phyloP scores from a whole-genome alignment of 2,113 vertebrate genomes.

The Holacanthus passer region DNA sequence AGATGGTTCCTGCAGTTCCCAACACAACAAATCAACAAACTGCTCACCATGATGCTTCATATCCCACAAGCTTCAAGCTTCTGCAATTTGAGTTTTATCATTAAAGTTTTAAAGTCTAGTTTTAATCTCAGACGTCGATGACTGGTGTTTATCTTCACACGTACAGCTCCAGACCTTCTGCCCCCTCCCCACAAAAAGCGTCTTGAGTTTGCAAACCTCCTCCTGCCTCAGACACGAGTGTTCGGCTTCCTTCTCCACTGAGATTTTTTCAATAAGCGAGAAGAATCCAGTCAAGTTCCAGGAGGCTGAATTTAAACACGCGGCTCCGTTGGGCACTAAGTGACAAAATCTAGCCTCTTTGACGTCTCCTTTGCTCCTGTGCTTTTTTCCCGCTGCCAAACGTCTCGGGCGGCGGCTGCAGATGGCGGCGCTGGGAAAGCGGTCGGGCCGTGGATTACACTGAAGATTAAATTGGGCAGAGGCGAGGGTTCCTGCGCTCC shows the following conservation, averaged over 20 bases:
- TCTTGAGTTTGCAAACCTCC: neutral
- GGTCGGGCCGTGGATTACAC: slow-evolving; percentile 44
- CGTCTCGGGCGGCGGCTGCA: neutral
- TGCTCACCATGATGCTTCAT: neutral
- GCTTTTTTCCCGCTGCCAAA: slow-evolving; percentile 1
- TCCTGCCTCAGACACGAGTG: neutral
- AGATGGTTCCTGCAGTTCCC: neutral
- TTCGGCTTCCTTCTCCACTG: neutral
- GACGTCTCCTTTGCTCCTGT: slow-evolving; percentile 21
- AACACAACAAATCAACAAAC: neutral
- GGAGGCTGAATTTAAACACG: slow-evolving; percentile 13
- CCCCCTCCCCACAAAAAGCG: neutral
- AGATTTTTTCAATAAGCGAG: neutral
- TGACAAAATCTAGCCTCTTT: slow-evolving; percentile 33
- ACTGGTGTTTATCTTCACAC: neutral
- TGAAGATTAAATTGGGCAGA: slow-evolving; percentile 52
- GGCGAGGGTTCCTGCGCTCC: slow-evolving; percentile 13
- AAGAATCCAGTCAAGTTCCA: slow-evolving; percentile 16
- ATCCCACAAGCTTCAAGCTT: neutral
- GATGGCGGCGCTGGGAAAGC: slow-evolving; percentile 41
- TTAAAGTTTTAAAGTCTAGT: neutral
- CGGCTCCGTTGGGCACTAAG: slow-evolving; percentile 13
- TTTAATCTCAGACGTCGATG: neutral
- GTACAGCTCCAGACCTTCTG: neutral
- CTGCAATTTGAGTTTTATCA: neutral